Percentiles rank a stretch among this genome's conserved stretches.
Evolutionary conservation across 1,140 invertebrate species (phyloP).

Genomic region (Grapholita molesta): DNA sequence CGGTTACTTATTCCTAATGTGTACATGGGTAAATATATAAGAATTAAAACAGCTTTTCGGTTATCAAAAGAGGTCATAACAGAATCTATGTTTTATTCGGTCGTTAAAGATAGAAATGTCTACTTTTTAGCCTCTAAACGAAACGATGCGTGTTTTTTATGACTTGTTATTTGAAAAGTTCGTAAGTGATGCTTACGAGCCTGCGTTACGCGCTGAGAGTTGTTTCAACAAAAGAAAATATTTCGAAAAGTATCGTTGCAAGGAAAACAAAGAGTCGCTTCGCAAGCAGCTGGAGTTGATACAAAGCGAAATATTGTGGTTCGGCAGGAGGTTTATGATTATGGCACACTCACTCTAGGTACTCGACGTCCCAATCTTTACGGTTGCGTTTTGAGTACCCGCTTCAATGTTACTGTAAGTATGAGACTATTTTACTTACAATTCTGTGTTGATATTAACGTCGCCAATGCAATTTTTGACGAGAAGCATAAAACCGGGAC

Average conservation of each 20-base stretch:
- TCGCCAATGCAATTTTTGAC: neutral
- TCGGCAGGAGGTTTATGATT: slow-evolving; percentile 68
- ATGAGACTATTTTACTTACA: slow-evolving; percentile 13
- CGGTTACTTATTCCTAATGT: too few species aligned
- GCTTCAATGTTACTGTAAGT: slow-evolving; percentile 23
- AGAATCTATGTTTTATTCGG: slow-evolving; percentile 9
- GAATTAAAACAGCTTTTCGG: slow-evolving; percentile 1
- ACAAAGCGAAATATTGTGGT: slow-evolving; percentile 69
- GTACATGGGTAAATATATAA: too few species aligned
- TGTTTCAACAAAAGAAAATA: slow-evolving; percentile 69
- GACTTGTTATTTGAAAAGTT: slow-evolving; percentile 12
- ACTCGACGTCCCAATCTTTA: slow-evolving; percentile 62
- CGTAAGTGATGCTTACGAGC: slow-evolving; percentile 21
- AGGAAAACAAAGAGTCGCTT: slow-evolving; percentile 64
- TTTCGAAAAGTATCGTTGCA: slow-evolving; percentile 69
- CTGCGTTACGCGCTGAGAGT: slow-evolving; percentile 54
- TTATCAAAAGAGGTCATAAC: slow-evolving; percentile 2
- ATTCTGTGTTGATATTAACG: neutral
- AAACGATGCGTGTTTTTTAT: neutral
- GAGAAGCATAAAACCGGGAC: neutral
- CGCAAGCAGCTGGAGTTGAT: slow-evolving; percentile 54
- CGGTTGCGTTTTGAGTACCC: slow-evolving; percentile 49
- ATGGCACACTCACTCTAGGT: slow-evolving; percentile 63
- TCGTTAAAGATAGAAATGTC: neutral
- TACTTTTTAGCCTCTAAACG: neutral